A percentile compares a stretch with the other conserved stretches of the same genome.
phyloP scores from a whole-genome alignment of 1,140 invertebrate species.

The Drosophila carrolli region DNA sequence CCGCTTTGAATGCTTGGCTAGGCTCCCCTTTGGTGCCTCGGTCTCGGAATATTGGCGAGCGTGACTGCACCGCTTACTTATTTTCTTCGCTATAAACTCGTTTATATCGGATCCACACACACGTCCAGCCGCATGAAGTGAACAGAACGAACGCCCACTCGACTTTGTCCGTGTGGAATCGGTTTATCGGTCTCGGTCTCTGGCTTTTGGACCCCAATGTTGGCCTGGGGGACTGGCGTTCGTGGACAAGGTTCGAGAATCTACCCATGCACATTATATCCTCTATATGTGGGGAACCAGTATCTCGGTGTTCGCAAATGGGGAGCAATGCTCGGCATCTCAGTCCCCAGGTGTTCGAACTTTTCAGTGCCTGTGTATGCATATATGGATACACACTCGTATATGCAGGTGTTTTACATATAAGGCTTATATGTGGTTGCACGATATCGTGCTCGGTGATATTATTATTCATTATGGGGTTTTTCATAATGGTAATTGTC shows the following conservation, averaged over 20 bases:
- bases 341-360: slow-evolving; percentile 67
- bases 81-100: slow-evolving; percentile 57
- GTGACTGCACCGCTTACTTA: slow-evolving; percentile 48
- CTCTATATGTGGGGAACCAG: slow-evolving; percentile 25
- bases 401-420: slow-evolving; percentile 15
- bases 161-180: slow-evolving; percentile 45
- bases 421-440: neutral
- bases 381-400: neutral
- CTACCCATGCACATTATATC: slow-evolving; percentile 16
- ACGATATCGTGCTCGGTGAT: slow-evolving; percentile 11
- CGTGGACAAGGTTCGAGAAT: slow-evolving; percentile 23
- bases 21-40: slow-evolving; percentile 24
- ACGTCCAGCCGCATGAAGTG: slow-evolving; percentile 26
- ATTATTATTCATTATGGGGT: neutral
- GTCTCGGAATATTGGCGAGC: slow-evolving; percentile 49
- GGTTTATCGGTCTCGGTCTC: slow-evolving; percentile 26
- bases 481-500: neutral
- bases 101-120: slow-evolving; percentile 44
- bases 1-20: slow-evolving; percentile 30
- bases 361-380: slow-evolving; percentile 37
- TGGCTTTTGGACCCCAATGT: slow-evolving; percentile 7
- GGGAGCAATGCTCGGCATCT: slow-evolving; percentile 70
- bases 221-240: slow-evolving; percentile 39
- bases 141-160: slow-evolving; percentile 54
- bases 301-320: slow-evolving; percentile 9